Conservation (phyloP, 2,113 vertebrate species). For the Pungitius pungitius region DNA sequence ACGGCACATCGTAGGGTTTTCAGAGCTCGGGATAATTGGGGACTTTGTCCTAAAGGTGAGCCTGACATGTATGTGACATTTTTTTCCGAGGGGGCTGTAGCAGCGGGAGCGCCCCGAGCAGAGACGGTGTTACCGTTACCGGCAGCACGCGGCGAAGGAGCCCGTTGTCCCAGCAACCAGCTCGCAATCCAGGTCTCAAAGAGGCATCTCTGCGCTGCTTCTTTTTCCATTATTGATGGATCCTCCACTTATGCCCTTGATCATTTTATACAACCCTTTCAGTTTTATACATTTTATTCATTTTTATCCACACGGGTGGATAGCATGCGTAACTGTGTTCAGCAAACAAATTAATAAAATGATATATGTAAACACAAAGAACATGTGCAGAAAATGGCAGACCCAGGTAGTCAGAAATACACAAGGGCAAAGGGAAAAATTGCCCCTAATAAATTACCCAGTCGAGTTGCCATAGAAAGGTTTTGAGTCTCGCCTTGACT, state of each 20-base stretch:
- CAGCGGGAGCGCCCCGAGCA: not conserved
- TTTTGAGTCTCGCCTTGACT: too few species aligned
- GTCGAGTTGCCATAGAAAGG: too few species aligned
- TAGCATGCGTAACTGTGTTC: too few species aligned
- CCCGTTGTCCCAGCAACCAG: slow-evolving; percentile 2
- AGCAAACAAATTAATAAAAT: too few species aligned
- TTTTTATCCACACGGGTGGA: too few species aligned
- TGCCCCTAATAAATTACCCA: too few species aligned
- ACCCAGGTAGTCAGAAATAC: too few species aligned
- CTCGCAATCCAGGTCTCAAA: not conserved
- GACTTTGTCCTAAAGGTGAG: slow-evolving; percentile 50
- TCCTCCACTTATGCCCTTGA: not conserved
- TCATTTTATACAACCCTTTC: not conserved
- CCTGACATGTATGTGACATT: slow-evolving; percentile 46
- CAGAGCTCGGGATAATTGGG: slow-evolving; percentile 52
- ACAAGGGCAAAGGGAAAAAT: too few species aligned
- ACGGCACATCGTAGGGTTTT: slow-evolving; percentile 12
- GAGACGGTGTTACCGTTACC: not conserved
- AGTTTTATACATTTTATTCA: too few species aligned
- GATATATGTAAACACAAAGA: too few species aligned
- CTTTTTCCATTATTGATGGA: not conserved
- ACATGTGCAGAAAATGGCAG: too few species aligned
- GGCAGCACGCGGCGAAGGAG: not conserved
- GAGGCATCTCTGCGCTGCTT: not conserved
- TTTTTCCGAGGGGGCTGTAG: slow-evolving; percentile 9